Base-by-base conservation (phyloP, 2,113 vertebrate genomes). In the Edolisoma coerulescens region DNA sequence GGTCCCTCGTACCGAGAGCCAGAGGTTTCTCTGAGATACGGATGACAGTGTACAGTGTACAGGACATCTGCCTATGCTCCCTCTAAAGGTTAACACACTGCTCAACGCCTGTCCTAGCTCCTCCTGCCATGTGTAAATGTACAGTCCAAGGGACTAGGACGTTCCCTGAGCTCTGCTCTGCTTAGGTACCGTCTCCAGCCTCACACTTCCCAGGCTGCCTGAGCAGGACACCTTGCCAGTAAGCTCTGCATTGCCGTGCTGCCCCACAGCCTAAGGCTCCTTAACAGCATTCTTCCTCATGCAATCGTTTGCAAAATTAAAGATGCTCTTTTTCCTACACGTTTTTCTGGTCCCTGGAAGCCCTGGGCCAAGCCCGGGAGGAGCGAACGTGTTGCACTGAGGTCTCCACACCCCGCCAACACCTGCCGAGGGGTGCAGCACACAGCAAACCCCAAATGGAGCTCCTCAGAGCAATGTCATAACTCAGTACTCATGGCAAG, bases 41-140 rank as follows among this genome's bases (percentile, higher is more conserved):
- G 96, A 41, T 74, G 73, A 73, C 78, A 91, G 92, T 95, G 96
- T 91, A 90, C 96, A 96, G 95, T 96, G 96, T 93, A 93, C 92
- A 94, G 96, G 95, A 96, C 95, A 74, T 91, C 92, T 86, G 90
- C 95, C 91, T 94, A 4, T 91, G 59, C 79, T 92, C 93, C 95
- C 95, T 60, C 71, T 94, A 90, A 85, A 73, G 82, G 44, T 41
- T 87, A 70, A 89, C 5, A 54, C 93, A 11, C 95, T 89, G 93
- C 92, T 95, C 92, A 68, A 74, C 86, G 90, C 92, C 89, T 69
- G 88, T 81, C 90, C 95, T 88, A 74, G 90, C 96, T 90, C 90
- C 87, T 94, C 68, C 93, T 84, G 95, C 95, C 93, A 49, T 50
- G 85, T 41, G 75, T 90, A 93, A 69, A 59, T 63, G 91, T 80